Evolutionary conservation across 1,140 invertebrate genomes (phyloP).

Genomic region (Caligus rogercresseyi): DNA sequence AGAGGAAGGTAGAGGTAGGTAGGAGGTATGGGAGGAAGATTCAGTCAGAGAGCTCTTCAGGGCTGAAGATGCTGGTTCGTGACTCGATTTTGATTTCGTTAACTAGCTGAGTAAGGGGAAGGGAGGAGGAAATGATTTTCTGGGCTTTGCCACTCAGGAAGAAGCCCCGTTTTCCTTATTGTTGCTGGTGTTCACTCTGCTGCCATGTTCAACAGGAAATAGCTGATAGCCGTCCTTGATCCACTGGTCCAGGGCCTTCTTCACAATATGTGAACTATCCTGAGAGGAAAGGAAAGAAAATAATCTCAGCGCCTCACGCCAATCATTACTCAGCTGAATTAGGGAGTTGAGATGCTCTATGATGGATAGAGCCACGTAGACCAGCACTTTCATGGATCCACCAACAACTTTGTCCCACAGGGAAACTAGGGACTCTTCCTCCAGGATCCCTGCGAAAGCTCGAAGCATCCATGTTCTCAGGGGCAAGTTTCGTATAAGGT

Average conservation of each 20-base stretch:
- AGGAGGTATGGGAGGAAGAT: too few species aligned
- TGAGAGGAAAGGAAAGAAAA: background rate
- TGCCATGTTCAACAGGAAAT: background rate
- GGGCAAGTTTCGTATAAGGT: slow-evolving; percentile 31
- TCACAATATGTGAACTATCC: background rate
- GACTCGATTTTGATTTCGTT: background rate
- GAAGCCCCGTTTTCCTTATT: background rate
- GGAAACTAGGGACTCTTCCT: slow-evolving; percentile 54
- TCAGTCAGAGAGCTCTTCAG: background rate
- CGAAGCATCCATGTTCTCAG: slow-evolving; percentile 54
- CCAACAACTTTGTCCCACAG: slow-evolving; percentile 74
- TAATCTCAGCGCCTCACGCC: background rate
- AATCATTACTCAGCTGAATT: background rate
- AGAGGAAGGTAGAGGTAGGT: too few species aligned
- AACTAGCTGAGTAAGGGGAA: background rate
- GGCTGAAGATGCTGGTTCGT: background rate
- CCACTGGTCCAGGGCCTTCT: slow-evolving; percentile 7
- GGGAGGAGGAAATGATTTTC: background rate
- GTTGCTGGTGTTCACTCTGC: too few species aligned
- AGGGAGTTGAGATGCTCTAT: background rate
- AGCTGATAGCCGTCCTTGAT: background rate
- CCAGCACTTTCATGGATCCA: slow-evolving; percentile 57
- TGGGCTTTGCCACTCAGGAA: background rate
- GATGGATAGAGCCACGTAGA: slow-evolving; percentile 52
- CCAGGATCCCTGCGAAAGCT: slow-evolving; percentile 57